phyloP scores from a whole-genome alignment of 2,888 invertebrate genomes.

The Acronicta aceris region DNA sequence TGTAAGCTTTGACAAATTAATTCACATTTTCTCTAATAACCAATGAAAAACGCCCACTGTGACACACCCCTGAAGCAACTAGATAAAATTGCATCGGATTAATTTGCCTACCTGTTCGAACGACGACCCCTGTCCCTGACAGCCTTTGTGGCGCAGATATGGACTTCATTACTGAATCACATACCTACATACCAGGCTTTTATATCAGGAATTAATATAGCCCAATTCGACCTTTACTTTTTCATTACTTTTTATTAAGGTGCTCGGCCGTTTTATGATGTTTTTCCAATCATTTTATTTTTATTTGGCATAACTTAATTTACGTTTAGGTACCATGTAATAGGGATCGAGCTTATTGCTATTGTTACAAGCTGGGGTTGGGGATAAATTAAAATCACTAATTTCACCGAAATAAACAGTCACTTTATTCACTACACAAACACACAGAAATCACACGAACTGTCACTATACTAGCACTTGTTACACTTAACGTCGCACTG shows the following conservation, averaged over 20 bases:
- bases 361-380: too few species aligned
- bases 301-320: too few species aligned
- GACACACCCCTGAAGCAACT: slow-evolving; percentile 56
- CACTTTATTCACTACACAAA: too few species aligned
- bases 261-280: slow-evolving; percentile 3
- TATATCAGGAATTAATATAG: slow-evolving; percentile 41
- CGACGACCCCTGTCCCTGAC: slow-evolving; percentile 73
- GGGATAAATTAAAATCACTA: too few species aligned
- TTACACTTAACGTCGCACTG: too few species aligned
- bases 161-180: slow-evolving; percentile 69
- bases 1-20: too few species aligned
- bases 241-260: slow-evolving; percentile 36
- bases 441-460: too few species aligned
- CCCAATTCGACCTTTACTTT: slow-evolving; percentile 43
- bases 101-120: slow-evolving; percentile 77
- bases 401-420: too few species aligned
- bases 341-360: too few species aligned
- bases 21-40: background rate
- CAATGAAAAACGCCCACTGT: slow-evolving; percentile 52
- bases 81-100: slow-evolving; percentile 81
- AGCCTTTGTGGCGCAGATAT: slow-evolving; percentile 73
- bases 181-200: slow-evolving; percentile 36
- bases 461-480: too few species aligned
- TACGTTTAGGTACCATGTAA: too few species aligned
- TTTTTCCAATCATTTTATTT: background rate